Evolutionary conservation across 2,888 invertebrate species (phyloP).

Genomic region (Auanema freiburgensis): DNA sequence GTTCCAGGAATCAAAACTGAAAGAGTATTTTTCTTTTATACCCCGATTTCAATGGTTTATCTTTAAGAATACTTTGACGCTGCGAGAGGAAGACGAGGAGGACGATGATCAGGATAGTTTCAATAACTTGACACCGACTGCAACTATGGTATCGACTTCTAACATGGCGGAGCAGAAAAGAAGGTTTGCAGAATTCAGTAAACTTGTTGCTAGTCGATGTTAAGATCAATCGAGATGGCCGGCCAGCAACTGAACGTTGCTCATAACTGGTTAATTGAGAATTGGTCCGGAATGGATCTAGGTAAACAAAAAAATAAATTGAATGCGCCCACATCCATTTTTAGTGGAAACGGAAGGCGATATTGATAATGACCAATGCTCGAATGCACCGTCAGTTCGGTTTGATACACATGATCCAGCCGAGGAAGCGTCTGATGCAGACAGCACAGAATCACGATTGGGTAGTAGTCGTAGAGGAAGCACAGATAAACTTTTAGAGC

Average conservation of each 20-base stretch:
- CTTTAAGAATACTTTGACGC: neutral
- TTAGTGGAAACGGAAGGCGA: slow-evolving; percentile 46
- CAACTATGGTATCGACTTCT: neutral
- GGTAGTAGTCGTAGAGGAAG: slow-evolving; percentile 20
- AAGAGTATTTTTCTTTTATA: slow-evolving; percentile 9
- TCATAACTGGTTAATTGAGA: slow-evolving; percentile 50
- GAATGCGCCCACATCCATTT: slow-evolving; percentile 8
- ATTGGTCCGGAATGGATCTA: slow-evolving; percentile 47
- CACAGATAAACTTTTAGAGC: slow-evolving; percentile 18
- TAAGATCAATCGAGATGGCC: slow-evolving; percentile 22
- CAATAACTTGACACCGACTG: neutral
- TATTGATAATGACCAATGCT: slow-evolving; percentile 22
- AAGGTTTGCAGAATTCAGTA: neutral
- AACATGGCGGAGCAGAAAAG: slow-evolving; percentile 21
- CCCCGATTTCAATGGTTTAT: neutral
- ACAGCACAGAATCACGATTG: slow-evolving; percentile 19
- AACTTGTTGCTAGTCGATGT: neutral
- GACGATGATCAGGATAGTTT: neutral
- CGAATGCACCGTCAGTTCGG: slow-evolving; percentile 26
- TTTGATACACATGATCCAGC: slow-evolving; percentile 19
- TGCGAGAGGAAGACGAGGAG: slow-evolving; percentile 3
- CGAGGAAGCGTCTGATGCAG: slow-evolving; percentile 21
- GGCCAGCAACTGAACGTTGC: slow-evolving; percentile 39
- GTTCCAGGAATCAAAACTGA: slow-evolving; percentile 39
- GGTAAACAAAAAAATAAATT: slow-evolving; percentile 11